These are phyloP conservation scores for Gobiocypris rarus DNA, from an alignment of 2,113 vertebrate species.

Conservation along the genomic window DNA sequence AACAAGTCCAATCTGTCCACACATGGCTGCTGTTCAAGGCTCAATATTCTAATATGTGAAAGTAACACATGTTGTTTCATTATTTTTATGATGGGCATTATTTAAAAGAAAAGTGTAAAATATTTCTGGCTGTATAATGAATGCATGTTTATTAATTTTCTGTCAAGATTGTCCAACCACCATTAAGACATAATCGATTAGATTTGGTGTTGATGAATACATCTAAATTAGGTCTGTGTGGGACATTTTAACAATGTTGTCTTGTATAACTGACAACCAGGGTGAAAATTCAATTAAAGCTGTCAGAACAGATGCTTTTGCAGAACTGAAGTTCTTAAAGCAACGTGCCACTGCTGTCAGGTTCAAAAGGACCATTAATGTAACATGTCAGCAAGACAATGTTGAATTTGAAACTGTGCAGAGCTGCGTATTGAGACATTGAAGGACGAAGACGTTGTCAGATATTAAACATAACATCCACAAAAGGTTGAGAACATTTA, in stretches of 20 bases:
- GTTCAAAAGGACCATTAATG: constrained; percentile 35
- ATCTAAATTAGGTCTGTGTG: constrained; percentile 26
- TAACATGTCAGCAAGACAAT: constrained; percentile 27
- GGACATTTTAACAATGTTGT: constrained; percentile 34
- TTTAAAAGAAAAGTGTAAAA: constrained; percentile 1
- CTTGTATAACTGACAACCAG: constrained; percentile 33
- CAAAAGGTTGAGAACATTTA: constrained; percentile 47
- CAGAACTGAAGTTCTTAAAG: constrained; percentile 42
- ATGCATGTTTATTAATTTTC: neutral
- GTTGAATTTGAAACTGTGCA: constrained; percentile 13
- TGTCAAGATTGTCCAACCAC: neutral
- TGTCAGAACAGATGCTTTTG: constrained; percentile 36
- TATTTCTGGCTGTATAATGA: neutral
- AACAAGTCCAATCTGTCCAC: constrained; percentile 55
- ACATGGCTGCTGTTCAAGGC: constrained; percentile 46
- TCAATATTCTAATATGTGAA: constrained; percentile 48
- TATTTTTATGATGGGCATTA: constrained; percentile 18
- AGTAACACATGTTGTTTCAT: neutral
- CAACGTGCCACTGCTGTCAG: constrained; percentile 16
- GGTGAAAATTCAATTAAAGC: constrained; percentile 40
- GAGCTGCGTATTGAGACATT: neutral
- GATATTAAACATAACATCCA: neutral
- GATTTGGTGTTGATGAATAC: constrained; percentile 17
- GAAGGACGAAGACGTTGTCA: neutral
- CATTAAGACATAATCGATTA: constrained; percentile 28